Evolutionary conservation across 2,888 invertebrate genomes (phyloP).

Genomic region (Melanophora roralis): DNA sequence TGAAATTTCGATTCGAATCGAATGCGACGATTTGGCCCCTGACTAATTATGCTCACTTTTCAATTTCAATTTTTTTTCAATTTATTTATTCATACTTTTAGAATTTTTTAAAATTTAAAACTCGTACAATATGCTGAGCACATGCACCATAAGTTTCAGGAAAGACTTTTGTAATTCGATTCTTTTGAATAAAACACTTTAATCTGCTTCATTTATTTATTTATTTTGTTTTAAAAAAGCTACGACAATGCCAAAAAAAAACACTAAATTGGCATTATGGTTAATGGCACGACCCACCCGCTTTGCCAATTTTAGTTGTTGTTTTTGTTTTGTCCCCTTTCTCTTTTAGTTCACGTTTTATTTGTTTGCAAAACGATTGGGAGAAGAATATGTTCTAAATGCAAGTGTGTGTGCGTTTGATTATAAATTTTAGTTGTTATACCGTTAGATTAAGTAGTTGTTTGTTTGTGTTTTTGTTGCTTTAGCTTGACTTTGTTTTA

Average conservation of each 20-base stretch:
- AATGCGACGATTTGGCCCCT: no score
- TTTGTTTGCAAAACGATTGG: slow-evolving; percentile 35
- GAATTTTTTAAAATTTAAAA: no score
- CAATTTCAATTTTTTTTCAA: no score
- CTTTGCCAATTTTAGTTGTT: slow-evolving; percentile 37
- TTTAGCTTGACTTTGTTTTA: slow-evolving; percentile 51
- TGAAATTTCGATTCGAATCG: no score
- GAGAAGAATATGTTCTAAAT: background rate
- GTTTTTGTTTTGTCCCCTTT: background rate
- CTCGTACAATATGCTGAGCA: no score
- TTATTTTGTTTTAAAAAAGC: no score
- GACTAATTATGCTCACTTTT: no score
- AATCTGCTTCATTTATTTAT: no score
- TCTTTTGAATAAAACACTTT: no score
- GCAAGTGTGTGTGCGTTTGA: slow-evolving; percentile 10
- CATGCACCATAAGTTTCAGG: no score
- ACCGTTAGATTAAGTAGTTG: slow-evolving; percentile 39
- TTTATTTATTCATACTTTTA: no score
- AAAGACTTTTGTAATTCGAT: no score
- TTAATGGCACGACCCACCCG: slow-evolving; percentile 41
- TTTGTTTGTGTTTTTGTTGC: slow-evolving; percentile 42
- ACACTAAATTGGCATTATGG: slow-evolving; percentile 42
- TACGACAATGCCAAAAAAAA: slow-evolving; percentile 11
- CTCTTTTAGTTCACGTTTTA: slow-evolving; percentile 21
- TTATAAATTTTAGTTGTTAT: slow-evolving; percentile 31